A percentile compares a stretch with the other conserved stretches of the same genome.
phyloP scores from a whole-genome alignment of 2,797 vertebrate genomes.

The Lagodon rhomboides region DNA sequence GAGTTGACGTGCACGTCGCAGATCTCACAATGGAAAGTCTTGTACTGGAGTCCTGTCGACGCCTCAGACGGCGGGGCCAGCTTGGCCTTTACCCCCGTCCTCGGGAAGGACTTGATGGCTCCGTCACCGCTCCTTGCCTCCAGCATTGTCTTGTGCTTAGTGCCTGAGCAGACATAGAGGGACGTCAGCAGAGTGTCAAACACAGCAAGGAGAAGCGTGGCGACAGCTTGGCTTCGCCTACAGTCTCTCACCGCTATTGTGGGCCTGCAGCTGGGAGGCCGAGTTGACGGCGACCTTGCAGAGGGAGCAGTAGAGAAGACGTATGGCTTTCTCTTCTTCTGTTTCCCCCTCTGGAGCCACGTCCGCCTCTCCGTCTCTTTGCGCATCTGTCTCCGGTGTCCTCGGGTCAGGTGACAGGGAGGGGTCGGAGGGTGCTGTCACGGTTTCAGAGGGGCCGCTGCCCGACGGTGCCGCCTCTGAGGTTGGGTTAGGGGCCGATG shows the following conservation, averaged over 20 bases:
- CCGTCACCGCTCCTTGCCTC: constrained; percentile 95
- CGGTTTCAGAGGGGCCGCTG: constrained; percentile 81
- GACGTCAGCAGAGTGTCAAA: not conserved
- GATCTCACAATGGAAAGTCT: constrained; percentile 99
- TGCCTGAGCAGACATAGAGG: constrained; percentile 84
- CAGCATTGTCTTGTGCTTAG: constrained; percentile 99
- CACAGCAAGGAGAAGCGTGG: not conserved
- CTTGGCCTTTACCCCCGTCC: constrained; percentile 93
- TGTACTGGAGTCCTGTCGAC: constrained; percentile 96
- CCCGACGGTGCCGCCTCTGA: constrained; percentile 77
- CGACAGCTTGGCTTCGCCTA: too few relatives aligned
- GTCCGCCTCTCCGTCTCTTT: constrained; percentile 79
- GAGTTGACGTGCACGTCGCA: constrained; percentile 99
- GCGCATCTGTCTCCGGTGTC: constrained; percentile 58
- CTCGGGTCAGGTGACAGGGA: constrained; percentile 31
- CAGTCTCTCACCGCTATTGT: constrained; percentile 94
- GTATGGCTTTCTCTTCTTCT: constrained; percentile 94
- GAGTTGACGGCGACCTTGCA: constrained; percentile 99
- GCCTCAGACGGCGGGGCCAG: constrained; percentile 82
- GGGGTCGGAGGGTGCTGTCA: constrained; percentile 76
- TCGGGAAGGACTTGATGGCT: constrained; percentile 97
- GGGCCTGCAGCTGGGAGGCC: constrained; percentile 96
- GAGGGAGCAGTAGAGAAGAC: constrained; percentile 97
- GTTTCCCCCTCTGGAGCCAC: constrained; percentile 85
- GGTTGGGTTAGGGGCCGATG: constrained; percentile 66